Evolutionary conservation across 2,113 vertebrate species (phyloP).

Genomic region (Vidua macroura): DNA sequence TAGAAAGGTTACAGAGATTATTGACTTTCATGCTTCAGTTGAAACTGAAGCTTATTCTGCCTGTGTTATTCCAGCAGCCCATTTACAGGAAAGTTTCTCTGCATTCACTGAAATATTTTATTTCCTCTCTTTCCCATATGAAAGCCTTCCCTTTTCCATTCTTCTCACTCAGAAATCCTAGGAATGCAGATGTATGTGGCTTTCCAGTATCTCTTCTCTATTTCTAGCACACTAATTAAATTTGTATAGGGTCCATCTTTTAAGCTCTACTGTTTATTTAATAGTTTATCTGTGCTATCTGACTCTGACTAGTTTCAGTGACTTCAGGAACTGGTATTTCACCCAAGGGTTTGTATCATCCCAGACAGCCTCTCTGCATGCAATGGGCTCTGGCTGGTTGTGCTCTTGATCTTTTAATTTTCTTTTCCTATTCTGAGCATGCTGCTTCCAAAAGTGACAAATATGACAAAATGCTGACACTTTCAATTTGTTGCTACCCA

Average conservation of each 20-base stretch:
- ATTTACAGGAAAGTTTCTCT: neutral
- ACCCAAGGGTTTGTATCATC: neutral
- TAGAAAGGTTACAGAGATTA: neutral
- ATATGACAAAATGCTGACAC: neutral
- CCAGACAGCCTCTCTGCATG: neutral
- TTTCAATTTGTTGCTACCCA: neutral
- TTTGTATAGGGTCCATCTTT: neutral
- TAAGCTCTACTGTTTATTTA: neutral
- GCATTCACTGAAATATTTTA: neutral
- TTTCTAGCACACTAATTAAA: neutral
- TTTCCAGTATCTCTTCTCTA: neutral
- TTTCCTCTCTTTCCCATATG: neutral
- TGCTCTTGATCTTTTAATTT: neutral
- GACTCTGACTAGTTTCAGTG: neutral
- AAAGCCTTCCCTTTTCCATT: neutral
- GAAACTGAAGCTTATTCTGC: neutral
- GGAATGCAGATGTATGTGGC: neutral
- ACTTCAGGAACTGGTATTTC: neutral
- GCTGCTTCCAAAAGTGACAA: neutral
- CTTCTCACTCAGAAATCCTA: neutral
- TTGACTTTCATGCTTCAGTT: neutral
- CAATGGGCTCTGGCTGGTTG: neutral
- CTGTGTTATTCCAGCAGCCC: neutral
- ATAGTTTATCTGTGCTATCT: neutral
- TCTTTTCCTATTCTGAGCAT: neutral